Evolutionary conservation across 2,113 vertebrate species (phyloP).

Genomic region (Arenaria interpres): DNA sequence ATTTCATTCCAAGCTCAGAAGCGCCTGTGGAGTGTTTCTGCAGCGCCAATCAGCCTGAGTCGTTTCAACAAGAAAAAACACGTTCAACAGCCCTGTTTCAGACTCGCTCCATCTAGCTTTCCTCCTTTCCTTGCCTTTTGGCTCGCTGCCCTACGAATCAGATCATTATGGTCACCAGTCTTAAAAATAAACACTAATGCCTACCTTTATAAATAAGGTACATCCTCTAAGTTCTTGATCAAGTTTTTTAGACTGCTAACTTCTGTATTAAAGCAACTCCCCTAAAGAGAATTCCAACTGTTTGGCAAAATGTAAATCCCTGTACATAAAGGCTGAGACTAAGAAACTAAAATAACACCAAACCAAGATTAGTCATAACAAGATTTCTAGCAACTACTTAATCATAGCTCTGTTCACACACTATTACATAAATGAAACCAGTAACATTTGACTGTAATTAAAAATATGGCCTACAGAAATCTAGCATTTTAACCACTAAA

Average conservation of each 20-base stretch:
- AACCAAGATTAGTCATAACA: conserved; percentile 30
- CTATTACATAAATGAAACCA: conserved; percentile 22
- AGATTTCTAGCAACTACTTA: conserved; percentile 44
- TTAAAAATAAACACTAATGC: conserved; percentile 42
- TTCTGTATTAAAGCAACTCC: neutral
- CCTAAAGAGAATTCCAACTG: neutral
- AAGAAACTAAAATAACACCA: conserved; percentile 10
- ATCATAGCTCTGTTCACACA: conserved; percentile 23
- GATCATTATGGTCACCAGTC: neutral
- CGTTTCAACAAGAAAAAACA: conserved; percentile 51
- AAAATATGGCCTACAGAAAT: conserved; percentile 26
- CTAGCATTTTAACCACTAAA: neutral
- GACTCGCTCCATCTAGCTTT: conserved; percentile 26
- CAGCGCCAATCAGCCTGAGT: neutral
- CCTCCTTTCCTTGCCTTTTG: conserved; percentile 37
- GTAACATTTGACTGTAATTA: conserved; percentile 30
- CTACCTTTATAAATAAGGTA: neutral
- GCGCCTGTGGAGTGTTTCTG: neutral
- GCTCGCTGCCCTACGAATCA: conserved; percentile 36
- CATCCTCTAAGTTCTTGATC: neutral
- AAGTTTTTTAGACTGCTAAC: neutral
- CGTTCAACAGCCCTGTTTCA: neutral
- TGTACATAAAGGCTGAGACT: neutral
- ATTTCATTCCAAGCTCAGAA: neutral
- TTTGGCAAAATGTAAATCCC: neutral